Evolutionary conservation across 2,797 vertebrate species (phyloP).

Genomic region (Molothrus aeneus): DNA sequence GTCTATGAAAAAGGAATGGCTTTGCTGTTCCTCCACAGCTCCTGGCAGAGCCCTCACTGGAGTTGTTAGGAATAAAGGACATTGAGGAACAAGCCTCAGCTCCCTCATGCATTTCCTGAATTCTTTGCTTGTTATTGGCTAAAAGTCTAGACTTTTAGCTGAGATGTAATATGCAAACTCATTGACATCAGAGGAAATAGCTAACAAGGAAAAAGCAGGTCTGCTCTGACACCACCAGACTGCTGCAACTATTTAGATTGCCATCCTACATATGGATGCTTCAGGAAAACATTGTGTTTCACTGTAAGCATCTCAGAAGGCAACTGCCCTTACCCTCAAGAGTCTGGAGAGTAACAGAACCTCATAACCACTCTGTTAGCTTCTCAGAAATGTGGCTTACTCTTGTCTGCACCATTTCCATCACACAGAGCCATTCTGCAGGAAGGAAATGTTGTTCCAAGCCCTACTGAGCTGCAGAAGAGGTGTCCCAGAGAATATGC

Average conservation of each 20-base stretch:
- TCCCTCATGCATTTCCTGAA: neutral
- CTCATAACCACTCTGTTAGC: neutral
- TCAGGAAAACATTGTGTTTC: neutral
- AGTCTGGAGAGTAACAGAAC: neutral
- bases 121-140: neutral
- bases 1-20: neutral
- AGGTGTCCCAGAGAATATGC: neutral
- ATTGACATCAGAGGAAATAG: neutral
- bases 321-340: neutral
- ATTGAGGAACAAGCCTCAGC: neutral
- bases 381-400: neutral
- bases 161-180: neutral
- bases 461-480: neutral
- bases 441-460: neutral
- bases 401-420: neutral
- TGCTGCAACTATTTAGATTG: neutral
- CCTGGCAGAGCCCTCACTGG: neutral
- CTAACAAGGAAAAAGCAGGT: neutral
- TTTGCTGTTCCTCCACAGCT: neutral
- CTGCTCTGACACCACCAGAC: neutral
- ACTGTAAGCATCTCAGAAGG: neutral
- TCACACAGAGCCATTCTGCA: neutral
- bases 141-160: neutral
- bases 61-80: neutral
- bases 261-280: neutral